These are phyloP conservation scores for Diprion similis DNA, from an alignment of 1,140 invertebrate genomes.

Conservation along the genomic window DNA sequence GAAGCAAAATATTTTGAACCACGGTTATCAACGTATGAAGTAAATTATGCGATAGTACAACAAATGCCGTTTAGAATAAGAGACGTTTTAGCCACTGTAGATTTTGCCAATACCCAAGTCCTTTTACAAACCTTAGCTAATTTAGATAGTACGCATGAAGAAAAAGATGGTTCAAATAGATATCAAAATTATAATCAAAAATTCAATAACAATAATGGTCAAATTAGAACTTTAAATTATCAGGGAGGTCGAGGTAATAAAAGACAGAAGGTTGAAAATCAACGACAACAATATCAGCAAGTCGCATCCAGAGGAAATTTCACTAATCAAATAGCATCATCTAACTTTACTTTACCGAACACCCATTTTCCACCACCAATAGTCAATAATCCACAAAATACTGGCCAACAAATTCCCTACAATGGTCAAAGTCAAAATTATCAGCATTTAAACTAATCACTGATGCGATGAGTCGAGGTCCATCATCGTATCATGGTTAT, in stretches of 20 bases:
- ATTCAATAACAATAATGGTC: not conserved
- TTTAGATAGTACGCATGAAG: constrained; percentile 12
- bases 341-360: not conserved
- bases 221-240: not conserved
- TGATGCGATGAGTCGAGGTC: constrained; percentile 18
- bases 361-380: not conserved
- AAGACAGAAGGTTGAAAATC: not conserved
- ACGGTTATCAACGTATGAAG: constrained; percentile 12
- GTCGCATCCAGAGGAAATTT: not conserved
- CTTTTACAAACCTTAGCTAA: constrained; percentile 9
- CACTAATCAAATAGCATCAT: not conserved
- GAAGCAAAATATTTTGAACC: constrained; percentile 15
- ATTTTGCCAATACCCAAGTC: constrained; percentile 10
- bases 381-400: not conserved
- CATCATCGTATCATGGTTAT: not conserved
- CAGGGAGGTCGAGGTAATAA: not conserved
- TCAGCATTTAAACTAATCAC: constrained; percentile 23
- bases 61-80: constrained; percentile 21
- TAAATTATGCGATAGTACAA: constrained; percentile 22
- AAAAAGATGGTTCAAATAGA: constrained; percentile 9
- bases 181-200: not conserved
- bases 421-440: not conserved
- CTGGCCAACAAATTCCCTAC: too few relatives aligned
- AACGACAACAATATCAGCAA: not conserved
- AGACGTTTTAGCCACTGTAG: constrained; percentile 17